Base-by-base conservation (phyloP, 2,797 vertebrate species). In the Delichon dasypus region DNA sequence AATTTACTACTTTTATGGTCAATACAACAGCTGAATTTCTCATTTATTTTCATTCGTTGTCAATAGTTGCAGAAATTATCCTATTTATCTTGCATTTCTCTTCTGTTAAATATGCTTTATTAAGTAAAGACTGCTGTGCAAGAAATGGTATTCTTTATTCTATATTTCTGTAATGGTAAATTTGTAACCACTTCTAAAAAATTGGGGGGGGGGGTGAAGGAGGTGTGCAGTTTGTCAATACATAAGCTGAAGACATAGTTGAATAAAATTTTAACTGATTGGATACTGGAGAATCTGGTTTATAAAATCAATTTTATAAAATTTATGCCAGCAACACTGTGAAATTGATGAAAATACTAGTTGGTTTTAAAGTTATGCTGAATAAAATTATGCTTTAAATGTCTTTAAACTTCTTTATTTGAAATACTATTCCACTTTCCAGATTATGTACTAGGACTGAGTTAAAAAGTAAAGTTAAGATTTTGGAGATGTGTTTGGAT, bases 21-120 rank as follows among this genome's bases (percentile, higher is more conserved):
- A 93, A 34, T 76, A 73, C 0, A 3, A 51, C 62, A 7, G 71
- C 10, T 86, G 66, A 94, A 86, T 88, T 74, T 34, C 4, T 2
- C 16, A 73, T 84, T 29, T 85, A 4, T 91, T 94, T 90, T 93
- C 44, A 86, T 88, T 91, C 94, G 6, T 62, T 88, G 51, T 76
- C 70, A 88, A 15, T 75, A 70, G 48, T 66, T 90, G 54, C 48
- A 82, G 55, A 90, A 84, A 53, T 0, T 0, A 5, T 79, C 11
- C 34, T 84, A 30, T 75, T 88, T 85, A 19, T 81, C 13, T 55
- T 79, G 18, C 5, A 57, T 87, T 94, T 90, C 12, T 88, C 12
- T 62, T 92, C 21, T 75, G 25, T 74, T 94, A 85, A 91, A 62
- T 75, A 70, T 29, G 5, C 12, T 82, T 64, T 79, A 57, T 60